Percentiles rank a stretch among this genome's conserved stretches.
phyloP scores from a whole-genome alignment of 2,797 vertebrate species.

The Okamejei kenojei region DNA sequence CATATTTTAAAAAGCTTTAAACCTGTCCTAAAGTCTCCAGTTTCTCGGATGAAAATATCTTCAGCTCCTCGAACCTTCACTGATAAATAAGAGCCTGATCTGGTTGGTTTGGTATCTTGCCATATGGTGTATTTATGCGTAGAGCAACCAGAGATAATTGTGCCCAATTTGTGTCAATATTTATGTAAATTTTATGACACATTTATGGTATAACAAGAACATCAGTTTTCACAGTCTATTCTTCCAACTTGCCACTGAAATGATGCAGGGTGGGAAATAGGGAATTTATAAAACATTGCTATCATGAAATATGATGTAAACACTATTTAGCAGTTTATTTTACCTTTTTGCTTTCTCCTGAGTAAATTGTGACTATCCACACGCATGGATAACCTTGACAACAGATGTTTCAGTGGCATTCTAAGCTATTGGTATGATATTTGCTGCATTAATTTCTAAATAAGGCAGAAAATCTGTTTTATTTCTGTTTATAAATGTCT shows the following conservation, averaged over 20 bases:
- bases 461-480: background rate
- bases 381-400: background rate
- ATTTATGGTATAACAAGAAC: constrained; percentile 14
- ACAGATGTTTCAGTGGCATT: constrained; percentile 7
- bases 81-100: background rate
- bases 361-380: background rate
- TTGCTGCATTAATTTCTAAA: background rate
- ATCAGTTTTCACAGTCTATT: background rate
- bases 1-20: background rate
- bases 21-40: background rate
- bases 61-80: background rate
- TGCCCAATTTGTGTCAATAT: constrained; percentile 23
- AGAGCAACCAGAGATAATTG: constrained; percentile 12
- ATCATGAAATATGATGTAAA: background rate
- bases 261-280: background rate
- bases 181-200: constrained; percentile 1
- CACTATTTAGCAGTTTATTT: background rate
- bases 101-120: background rate
- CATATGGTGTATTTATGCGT: constrained; percentile 7
- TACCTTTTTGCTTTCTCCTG: background rate
- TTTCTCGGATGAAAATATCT: background rate
- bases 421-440: background rate
- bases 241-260: background rate
- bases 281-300: background rate
- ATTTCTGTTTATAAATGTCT: background rate